Evolutionary conservation across 2,888 invertebrate species (phyloP).

Genomic region (Digitonthophagus gazella): DNA sequence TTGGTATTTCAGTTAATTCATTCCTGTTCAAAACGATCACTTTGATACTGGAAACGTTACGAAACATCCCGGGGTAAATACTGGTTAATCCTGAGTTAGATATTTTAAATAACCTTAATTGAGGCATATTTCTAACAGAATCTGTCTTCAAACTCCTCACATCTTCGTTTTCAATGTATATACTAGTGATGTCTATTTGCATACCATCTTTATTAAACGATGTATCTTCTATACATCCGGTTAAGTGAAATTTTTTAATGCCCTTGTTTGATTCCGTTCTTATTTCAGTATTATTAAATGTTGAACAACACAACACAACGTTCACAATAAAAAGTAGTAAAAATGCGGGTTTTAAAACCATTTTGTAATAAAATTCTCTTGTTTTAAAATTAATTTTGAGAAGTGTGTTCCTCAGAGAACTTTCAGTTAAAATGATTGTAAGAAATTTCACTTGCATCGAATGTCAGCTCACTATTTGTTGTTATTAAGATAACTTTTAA

Average conservation of each 20-base stretch:
- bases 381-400: too few species aligned
- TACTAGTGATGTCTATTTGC: conserved; percentile 3
- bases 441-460: too few species aligned
- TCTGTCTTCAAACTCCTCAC: conserved; percentile 14
- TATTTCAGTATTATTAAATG: too few species aligned
- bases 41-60: conserved; percentile 16
- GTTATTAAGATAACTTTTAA: too few species aligned
- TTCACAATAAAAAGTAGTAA: too few species aligned
- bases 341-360: too few species aligned
- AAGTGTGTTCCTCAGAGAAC: too few species aligned
- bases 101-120: conserved; percentile 18
- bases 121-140: too few species aligned
- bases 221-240: conserved; percentile 19
- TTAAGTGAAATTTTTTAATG: conserved; percentile 10
- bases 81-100: conserved; percentile 18
- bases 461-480: too few species aligned
- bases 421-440: too few species aligned
- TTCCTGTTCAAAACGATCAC: conserved; percentile 19
- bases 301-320: too few species aligned
- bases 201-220: conserved; percentile 6
- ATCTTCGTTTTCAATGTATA: conserved; percentile 21
- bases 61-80: conserved; percentile 18
- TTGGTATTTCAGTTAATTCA: conserved; percentile 17
- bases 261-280: not conserved
- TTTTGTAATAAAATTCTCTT: too few species aligned